Evolutionary conservation across 1,140 invertebrate genomes (phyloP), one percentile per base, ranked within the genome.

Genomic region (Magallana gigas): DNA sequence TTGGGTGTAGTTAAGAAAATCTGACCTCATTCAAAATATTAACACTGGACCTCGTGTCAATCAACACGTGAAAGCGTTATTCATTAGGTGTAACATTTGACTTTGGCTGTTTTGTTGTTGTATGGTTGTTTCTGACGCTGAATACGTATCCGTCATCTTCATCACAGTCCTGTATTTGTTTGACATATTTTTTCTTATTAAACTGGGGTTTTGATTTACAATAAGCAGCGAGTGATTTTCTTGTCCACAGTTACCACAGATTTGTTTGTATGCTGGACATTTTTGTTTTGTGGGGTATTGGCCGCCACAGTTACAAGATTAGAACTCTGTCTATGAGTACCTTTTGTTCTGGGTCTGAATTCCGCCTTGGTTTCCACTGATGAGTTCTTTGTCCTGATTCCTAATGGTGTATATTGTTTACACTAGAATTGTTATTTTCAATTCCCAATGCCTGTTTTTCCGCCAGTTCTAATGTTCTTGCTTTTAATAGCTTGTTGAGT

Each of bases 231-330:
- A 23, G 23, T 23, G 23, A 23, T 23, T 23, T 23, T 23, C 23
- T 23, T 1, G 23, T 23, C 23, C 23, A 23, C 23, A 23, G 23
- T 23, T 23, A 23, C 23, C 23, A 23, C 23, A 23, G 23, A 23
- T 23, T 23, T 23, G 23, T 23, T 23, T 23, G 23, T 23, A 23
- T 23, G 23, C 23, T 23, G 23, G 86, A 82, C 89, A 87, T 36
- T 62, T 62, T 58, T 7, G 18, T 18, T 85, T 62, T 71, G 60
- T 86, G 84, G 8, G 85, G 89, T 57, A 90, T 48, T 18, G n/a
- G 8, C 64, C 68, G 11, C 89, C 89, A 85, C 89, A 88, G 76
- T 88, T 90, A 23, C 23, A 36, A 85, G 87, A 90, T 58, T 86
- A 14, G 68, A 56, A 8, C 56, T 36, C 11, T 81, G 8, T 12